Evolutionary conservation across 2,888 invertebrate species (phyloP).

Genomic region (Urechis unicinctus): DNA sequence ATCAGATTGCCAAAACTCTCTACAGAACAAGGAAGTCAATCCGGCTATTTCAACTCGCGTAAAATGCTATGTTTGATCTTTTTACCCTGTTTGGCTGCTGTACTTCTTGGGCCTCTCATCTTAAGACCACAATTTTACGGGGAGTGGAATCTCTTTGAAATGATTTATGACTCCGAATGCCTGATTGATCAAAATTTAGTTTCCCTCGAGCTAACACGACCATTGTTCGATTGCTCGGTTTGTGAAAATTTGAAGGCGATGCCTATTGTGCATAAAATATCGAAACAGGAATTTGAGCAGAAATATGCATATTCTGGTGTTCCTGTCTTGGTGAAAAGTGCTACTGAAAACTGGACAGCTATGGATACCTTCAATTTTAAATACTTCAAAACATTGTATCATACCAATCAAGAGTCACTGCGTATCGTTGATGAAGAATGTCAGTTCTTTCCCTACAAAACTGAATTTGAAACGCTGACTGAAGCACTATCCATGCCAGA

Average conservation of each 20-base stretch:
- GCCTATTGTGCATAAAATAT: slow-evolving; percentile 52
- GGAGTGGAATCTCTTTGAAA: too few relatives aligned
- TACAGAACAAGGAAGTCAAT: too few relatives aligned
- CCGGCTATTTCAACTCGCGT: too few relatives aligned
- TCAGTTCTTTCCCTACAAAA: slow-evolving; percentile 80
- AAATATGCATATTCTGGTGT: slow-evolving; percentile 70
- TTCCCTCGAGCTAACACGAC: slow-evolving; percentile 80
- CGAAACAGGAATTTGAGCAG: slow-evolving; percentile 61
- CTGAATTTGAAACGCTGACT: slow-evolving; percentile 67
- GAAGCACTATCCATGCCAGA: slow-evolving; percentile 74
- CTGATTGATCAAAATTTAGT: too few relatives aligned
- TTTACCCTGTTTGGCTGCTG: too few relatives aligned
- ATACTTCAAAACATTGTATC: slow-evolving; percentile 38
- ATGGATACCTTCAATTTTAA: slow-evolving; percentile 49
- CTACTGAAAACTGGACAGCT: slow-evolving; percentile 73
- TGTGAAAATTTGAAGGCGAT: slow-evolving; percentile 66
- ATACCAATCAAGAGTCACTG: background rate
- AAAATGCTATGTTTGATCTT: too few relatives aligned
- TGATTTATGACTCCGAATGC: too few relatives aligned
- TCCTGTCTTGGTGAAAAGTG: slow-evolving; percentile 73
- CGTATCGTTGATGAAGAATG: slow-evolving; percentile 66
- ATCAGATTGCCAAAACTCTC: too few relatives aligned
- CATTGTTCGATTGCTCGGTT: slow-evolving; percentile 73
- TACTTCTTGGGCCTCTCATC: too few relatives aligned
- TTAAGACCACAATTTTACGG: too few relatives aligned